These are phyloP conservation scores for Oceanodroma leucorhoa DNA, from an alignment of 2,797 vertebrate species.

Conservation along the genomic window DNA sequence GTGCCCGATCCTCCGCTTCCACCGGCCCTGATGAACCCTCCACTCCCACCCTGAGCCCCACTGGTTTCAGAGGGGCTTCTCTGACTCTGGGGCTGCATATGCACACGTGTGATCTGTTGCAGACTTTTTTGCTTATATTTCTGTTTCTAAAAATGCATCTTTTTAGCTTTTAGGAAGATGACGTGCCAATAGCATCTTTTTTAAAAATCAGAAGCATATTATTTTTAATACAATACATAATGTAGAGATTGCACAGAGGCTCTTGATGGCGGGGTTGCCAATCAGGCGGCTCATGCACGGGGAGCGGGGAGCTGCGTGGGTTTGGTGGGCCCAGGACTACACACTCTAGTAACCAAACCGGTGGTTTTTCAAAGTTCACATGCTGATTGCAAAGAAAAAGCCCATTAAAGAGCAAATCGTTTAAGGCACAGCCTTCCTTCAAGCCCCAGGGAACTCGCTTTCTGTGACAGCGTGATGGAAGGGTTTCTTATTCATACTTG, in stretches of 20 bases:
- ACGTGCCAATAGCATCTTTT: background rate
- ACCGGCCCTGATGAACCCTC: background rate
- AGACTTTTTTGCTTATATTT: background rate
- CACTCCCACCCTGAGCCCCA: background rate
- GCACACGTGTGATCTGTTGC: no score
- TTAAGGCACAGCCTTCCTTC: slow-evolving; percentile 63
- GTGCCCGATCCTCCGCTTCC: background rate
- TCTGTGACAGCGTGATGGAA: slow-evolving; percentile 64
- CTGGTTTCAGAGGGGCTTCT: background rate
- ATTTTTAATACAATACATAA: slow-evolving; percentile 45
- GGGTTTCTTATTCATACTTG: slow-evolving; percentile 61
- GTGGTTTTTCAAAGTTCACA: slow-evolving; percentile 48
- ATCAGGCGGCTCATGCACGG: rapidly evolving
- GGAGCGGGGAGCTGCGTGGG: background rate
- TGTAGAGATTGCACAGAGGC: background rate
- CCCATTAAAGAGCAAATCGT: slow-evolving; percentile 64
- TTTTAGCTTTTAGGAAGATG: background rate
- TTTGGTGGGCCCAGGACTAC: background rate
- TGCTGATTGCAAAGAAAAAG: slow-evolving; percentile 67
- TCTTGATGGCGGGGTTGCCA: background rate
- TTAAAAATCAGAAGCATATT: slow-evolving; percentile 3
- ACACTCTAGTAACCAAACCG: background rate
- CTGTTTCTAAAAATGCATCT: background rate
- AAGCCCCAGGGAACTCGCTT: slow-evolving; percentile 61
- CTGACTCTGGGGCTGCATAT: background rate